Percentiles rank a stretch among this genome's conserved stretches.
Conservation (phyloP, 2,888 invertebrate species). For the Eupithecia centaureata region DNA sequence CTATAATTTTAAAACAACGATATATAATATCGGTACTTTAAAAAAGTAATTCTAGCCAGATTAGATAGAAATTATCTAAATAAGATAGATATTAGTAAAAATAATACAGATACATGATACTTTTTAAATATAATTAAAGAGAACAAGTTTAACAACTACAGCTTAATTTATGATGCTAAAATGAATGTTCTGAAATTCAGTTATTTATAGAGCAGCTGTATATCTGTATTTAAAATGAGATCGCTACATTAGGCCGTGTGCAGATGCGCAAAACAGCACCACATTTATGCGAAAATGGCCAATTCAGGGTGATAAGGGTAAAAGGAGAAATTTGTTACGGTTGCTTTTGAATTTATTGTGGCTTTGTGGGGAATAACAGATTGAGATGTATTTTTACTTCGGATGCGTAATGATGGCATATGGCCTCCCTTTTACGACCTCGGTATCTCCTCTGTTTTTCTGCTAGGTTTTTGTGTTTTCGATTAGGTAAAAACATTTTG, state of each 20-base stretch:
- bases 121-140: too few relatives aligned
- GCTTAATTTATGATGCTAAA: not conserved
- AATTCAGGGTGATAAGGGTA: constrained; percentile 56
- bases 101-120: too few relatives aligned
- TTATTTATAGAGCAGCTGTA: not conserved
- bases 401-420: constrained; percentile 14
- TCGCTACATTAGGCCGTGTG: constrained; percentile 56
- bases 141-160: too few relatives aligned
- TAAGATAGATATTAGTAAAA: too few relatives aligned
- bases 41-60: too few relatives aligned
- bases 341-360: constrained; percentile 51
- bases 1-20: not conserved
- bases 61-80: too few relatives aligned
- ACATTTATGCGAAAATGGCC: constrained; percentile 40
- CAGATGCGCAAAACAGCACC: constrained; percentile 52
- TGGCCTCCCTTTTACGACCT: constrained; percentile 9
- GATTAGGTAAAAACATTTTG: not conserved
- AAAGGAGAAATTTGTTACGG: constrained; percentile 44
- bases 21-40: too few relatives aligned
- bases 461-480: not conserved
- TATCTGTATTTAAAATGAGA: constrained; percentile 8
- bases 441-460: not conserved
- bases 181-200: not conserved
- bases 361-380: constrained; percentile 28
- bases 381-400: constrained; percentile 25